A percentile compares a stretch with the other conserved stretches of the same genome.
phyloP scores from a whole-genome alignment of 2,113 vertebrate species.

The Aegotheles bennettii region DNA sequence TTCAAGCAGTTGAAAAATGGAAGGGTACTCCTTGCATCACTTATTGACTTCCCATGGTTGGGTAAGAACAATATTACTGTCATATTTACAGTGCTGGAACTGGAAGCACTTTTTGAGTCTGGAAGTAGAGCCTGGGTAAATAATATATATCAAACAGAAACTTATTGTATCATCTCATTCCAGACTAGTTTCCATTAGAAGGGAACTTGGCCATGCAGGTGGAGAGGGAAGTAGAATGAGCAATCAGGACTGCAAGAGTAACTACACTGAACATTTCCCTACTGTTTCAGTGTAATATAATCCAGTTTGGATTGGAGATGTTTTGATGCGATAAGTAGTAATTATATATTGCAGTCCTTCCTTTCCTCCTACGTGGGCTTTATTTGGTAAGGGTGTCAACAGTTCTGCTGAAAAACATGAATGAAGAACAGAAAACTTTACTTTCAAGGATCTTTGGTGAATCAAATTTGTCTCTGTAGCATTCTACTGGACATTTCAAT shows the following conservation, averaged over 20 bases:
- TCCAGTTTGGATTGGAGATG: neutral
- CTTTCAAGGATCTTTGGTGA: neutral
- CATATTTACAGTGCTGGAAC: neutral
- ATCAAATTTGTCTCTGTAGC: neutral
- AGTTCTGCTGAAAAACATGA: neutral
- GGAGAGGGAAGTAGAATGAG: neutral
- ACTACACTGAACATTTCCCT: neutral
- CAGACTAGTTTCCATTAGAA: neutral
- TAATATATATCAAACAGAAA: neutral
- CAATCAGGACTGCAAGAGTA: neutral
- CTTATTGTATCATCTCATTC: neutral
- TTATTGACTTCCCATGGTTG: neutral
- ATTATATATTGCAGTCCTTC: neutral
- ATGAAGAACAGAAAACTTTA: neutral
- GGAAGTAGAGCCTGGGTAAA: neutral
- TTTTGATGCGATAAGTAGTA: neutral
- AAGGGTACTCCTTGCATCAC: neutral
- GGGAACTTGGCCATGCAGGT: fast-evolving
- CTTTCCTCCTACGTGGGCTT: neutral
- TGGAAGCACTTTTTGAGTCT: neutral
- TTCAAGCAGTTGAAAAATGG: neutral
- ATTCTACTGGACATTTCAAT: neutral
- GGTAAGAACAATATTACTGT: neutral
- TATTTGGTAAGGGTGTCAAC: neutral
- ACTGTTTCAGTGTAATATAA: neutral